Conservation (phyloP, 2,888 invertebrate genomes). For the Cepaea hortensis region DNA sequence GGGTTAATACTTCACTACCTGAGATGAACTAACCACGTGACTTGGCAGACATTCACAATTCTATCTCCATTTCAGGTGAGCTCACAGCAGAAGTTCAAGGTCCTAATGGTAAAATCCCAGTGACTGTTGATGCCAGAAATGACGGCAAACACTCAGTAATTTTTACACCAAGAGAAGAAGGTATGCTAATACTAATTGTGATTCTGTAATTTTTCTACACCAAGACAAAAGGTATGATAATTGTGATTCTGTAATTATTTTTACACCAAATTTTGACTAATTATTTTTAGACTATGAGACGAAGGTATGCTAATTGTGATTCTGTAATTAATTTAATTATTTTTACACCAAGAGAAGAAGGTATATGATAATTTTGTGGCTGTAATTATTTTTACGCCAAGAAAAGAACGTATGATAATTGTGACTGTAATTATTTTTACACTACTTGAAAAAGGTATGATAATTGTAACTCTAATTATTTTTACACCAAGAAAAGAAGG, state of each 20-base stretch:
- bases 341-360: slow-evolving; percentile 79
- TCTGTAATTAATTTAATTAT: too few species aligned
- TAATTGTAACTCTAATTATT: slow-evolving; percentile 59
- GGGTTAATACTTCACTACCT: too few species aligned
- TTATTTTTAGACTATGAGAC: too few species aligned
- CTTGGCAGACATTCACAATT: background rate
- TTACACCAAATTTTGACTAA: too few species aligned
- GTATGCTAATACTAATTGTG: slow-evolving; percentile 57
- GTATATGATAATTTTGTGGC: slow-evolving; percentile 58
- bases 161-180: slow-evolving; percentile 79
- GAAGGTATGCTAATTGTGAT: slow-evolving; percentile 56
- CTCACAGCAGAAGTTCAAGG: slow-evolving; percentile 79
- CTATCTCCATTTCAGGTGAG: slow-evolving; percentile 79
- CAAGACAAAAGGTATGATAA: too few species aligned
- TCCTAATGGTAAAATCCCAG: slow-evolving; percentile 77
- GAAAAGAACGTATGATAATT: too few species aligned
- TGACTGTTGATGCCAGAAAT: slow-evolving; percentile 78
- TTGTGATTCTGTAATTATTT: too few species aligned
- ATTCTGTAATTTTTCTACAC: too few species aligned
- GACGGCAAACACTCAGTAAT: slow-evolving; percentile 79
- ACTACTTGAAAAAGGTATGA: too few species aligned
- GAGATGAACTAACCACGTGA: background rate
- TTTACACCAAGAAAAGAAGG: slow-evolving; percentile 79
- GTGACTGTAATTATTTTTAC: slow-evolving; percentile 78
- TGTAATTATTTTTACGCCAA: too few species aligned